These are phyloP conservation scores for Anguilla marmorata DNA, from an alignment of 2,797 vertebrate genomes.

Conservation along the genomic window DNA sequence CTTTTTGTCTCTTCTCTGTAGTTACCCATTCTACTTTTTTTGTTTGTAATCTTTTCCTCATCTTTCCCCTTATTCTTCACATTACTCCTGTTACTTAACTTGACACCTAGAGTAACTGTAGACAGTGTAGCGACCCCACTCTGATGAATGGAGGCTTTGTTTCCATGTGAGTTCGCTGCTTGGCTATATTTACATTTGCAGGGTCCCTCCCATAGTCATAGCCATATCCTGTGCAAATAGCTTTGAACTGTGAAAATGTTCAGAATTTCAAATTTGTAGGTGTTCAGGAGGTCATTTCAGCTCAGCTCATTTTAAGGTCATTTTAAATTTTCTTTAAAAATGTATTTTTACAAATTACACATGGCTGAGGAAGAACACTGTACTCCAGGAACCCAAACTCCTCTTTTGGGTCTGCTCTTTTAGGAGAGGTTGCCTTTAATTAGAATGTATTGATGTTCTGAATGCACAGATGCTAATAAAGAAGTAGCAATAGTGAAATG, in stretches of 20 bases:
- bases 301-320: background rate
- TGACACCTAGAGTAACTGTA: background rate
- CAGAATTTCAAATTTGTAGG: background rate
- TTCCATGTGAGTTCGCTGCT: background rate
- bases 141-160: conserved; percentile 26
- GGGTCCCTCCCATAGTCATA: background rate
- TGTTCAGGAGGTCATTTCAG: background rate
- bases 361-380: too few relatives aligned
- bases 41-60: background rate
- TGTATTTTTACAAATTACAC: background rate
- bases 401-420: background rate
- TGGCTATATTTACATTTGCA: background rate
- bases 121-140: background rate
- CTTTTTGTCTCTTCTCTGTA: conserved; percentile 1
- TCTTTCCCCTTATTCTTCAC: background rate
- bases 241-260: background rate
- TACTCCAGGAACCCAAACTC: background rate
- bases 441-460: background rate
- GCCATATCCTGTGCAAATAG: background rate
- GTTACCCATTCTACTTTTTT: background rate
- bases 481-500: background rate
- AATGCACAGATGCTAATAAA: conserved; percentile 10
- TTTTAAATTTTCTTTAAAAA: too few relatives aligned
- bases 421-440: conserved; percentile 17
- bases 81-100: background rate